These are phyloP conservation scores for Labeo catla DNA, from an alignment of 2,113 vertebrate species.

Conservation along the genomic window DNA sequence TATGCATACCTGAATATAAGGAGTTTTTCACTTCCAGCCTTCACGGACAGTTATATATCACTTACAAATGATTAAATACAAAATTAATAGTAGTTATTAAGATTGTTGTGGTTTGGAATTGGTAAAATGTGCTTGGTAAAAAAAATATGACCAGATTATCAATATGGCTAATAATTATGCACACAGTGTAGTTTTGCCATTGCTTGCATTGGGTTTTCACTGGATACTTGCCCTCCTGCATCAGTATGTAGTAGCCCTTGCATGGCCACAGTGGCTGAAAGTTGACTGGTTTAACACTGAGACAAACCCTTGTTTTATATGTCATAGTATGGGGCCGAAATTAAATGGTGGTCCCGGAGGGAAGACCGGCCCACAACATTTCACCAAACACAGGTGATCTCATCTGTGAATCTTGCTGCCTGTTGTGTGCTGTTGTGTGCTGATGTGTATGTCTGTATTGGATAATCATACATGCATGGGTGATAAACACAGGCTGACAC, in stretches of 20 bases:
- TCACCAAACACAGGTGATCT: conserved; percentile 85
- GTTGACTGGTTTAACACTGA: conserved; percentile 9
- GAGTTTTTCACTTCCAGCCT: too few relatives aligned
- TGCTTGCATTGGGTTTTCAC: background rate
- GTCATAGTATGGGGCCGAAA: conserved; percentile 86
- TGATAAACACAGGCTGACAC: background rate
- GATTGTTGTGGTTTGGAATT: too few relatives aligned
- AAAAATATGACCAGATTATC: too few relatives aligned
- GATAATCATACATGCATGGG: background rate
- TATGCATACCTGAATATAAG: too few relatives aligned
- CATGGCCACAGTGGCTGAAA: background rate
- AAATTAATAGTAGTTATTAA: too few relatives aligned
- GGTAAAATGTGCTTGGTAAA: too few relatives aligned
- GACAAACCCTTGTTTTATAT: conserved; percentile 64
- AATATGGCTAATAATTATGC: too few relatives aligned
- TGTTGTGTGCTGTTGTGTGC: conserved; percentile 36
- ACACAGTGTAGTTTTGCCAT: background rate
- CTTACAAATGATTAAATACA: too few relatives aligned
- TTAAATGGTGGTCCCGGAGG: conserved; percentile 88
- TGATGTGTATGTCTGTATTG: background rate
- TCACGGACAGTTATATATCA: too few relatives aligned
- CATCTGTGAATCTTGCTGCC: conserved; percentile 40
- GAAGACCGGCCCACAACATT: conserved; percentile 87
- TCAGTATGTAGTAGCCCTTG: conserved; percentile 11
- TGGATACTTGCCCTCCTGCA: background rate